Evolutionary conservation across 2,113 vertebrate species (phyloP), one percentile per base, ranked within the genome.

Genomic region (Urocolius indicus): DNA sequence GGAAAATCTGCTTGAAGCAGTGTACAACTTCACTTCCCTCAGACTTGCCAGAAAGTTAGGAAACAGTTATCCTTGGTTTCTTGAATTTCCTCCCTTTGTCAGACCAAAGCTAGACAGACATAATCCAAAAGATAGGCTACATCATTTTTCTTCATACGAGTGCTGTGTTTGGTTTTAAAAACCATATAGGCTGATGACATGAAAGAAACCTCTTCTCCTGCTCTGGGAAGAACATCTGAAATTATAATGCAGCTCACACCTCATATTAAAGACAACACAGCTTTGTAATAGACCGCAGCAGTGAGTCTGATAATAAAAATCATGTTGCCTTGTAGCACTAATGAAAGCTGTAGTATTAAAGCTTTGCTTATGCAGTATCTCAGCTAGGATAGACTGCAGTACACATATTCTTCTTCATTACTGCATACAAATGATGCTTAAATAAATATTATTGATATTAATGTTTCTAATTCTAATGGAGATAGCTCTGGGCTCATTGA

Each of bases 321-420:
- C 30, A 16, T 23, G 59, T 71, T 84, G 36, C 51, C 54, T 68
- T 52, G 6, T 43, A 34, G 36, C 43, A 15, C 52, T 86, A 66
- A 69, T 55, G 74, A 81, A 90, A 80, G 27, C 66, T 71, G 1
- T 24, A 89, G 21, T 68, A 45, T 41, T 87, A 83, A 83, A 80
- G 32, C 67, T 72, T 87, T 87, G 84, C 22, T 83, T 91, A 74
- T 51, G 41, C 5, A 4, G 27, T 36, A 36, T 82, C 80, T 85
- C 86, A 71, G 84, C 63, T 78, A 84, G 87, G 93, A 72, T 18
- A 77, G 61, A 55, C 51, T 49, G 78, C 84, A 83, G 9, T 23
- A 11, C 46, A 46, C 45, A 38, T 92, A 67, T 93, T 78, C 89
- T 92, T 91, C 75, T 94, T 91, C 66, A 87, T 91, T 94, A 89